Conservation (phyloP, 2,113 vertebrate genomes). For the Crocuta crocuta region DNA sequence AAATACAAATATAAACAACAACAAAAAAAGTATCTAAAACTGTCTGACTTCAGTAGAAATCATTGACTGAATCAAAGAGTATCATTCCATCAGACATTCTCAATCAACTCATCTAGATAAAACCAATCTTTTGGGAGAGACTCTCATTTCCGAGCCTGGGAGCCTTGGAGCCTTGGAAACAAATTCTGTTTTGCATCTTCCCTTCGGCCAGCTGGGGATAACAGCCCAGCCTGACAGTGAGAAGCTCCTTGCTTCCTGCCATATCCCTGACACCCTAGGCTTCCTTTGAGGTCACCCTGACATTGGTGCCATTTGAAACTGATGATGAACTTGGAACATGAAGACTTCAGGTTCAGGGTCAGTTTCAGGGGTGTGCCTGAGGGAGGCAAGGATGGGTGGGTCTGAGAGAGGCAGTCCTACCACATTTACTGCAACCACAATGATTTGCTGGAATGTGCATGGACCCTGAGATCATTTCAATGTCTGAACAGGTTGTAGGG, state of each 20-base stretch:
- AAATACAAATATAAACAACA: too few relatives aligned
- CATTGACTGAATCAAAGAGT: neutral
- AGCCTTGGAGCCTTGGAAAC: neutral
- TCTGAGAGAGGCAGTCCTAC: neutral
- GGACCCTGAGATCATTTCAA: too few relatives aligned
- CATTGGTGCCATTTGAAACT: neutral
- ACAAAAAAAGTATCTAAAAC: neutral
- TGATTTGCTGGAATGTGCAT: neutral
- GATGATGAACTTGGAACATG: fast-evolving
- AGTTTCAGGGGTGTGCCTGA: neutral
- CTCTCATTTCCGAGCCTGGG: neutral
- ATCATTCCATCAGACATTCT: neutral
- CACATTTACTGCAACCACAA: neutral
- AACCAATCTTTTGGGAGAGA: neutral
- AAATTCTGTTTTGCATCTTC: neutral
- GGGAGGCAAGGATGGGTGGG: neutral
- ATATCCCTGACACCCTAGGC: neutral
- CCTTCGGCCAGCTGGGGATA: neutral
- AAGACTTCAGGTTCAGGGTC: neutral
- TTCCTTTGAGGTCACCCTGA: neutral
- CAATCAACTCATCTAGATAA: neutral
- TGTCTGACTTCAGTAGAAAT: neutral
- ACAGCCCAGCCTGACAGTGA: neutral
- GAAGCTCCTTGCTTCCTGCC: neutral
- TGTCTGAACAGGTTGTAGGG: neutral